phyloP scores from a whole-genome alignment of 2,113 vertebrate genomes.

The Larimichthys polyactis region DNA sequence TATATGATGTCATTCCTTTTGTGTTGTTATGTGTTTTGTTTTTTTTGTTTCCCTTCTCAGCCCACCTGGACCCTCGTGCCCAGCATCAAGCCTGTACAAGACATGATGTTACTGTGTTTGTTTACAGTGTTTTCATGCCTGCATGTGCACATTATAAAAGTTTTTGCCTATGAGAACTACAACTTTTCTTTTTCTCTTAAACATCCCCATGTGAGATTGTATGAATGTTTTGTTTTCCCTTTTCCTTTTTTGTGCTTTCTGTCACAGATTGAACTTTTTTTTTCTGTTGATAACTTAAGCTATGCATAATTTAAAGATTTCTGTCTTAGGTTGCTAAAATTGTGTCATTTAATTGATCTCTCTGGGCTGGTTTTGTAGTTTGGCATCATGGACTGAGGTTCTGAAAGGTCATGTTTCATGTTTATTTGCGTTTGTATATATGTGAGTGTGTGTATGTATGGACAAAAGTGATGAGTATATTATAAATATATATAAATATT shows the following conservation, averaged over 20 bases:
- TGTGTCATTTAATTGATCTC: constrained; percentile 28
- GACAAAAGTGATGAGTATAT: constrained; percentile 75
- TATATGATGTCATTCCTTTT: constrained; percentile 46
- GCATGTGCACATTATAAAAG: constrained; percentile 28
- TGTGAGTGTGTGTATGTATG: constrained; percentile 69
- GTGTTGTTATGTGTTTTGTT: background rate
- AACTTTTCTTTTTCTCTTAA: constrained; percentile 1
- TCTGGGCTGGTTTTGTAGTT: constrained; percentile 29
- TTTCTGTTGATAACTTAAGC: constrained; percentile 71
- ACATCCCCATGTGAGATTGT: constrained; percentile 31
- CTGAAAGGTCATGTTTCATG: constrained; percentile 46
- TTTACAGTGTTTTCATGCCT: constrained; percentile 52
- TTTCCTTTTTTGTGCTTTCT: constrained; percentile 36
- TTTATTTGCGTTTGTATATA: constrained; percentile 66
- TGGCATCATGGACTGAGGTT: constrained; percentile 41
- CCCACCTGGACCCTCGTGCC: background rate
- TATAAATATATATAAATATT: constrained; percentile 82
- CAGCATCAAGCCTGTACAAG: background rate
- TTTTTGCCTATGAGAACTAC: constrained; percentile 18
- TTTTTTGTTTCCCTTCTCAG: background rate
- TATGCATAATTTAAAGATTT: constrained; percentile 78
- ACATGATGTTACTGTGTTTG: constrained; percentile 41
- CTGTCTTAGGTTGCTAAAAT: constrained; percentile 35
- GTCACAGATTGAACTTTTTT: constrained; percentile 49
- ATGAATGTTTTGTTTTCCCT: background rate